Percentiles rank a stretch among this genome's conserved stretches.
These are phyloP conservation scores for Sebastolobus alascanus DNA, from an alignment of 2,797 vertebrate species.

Conservation along the genomic window DNA sequence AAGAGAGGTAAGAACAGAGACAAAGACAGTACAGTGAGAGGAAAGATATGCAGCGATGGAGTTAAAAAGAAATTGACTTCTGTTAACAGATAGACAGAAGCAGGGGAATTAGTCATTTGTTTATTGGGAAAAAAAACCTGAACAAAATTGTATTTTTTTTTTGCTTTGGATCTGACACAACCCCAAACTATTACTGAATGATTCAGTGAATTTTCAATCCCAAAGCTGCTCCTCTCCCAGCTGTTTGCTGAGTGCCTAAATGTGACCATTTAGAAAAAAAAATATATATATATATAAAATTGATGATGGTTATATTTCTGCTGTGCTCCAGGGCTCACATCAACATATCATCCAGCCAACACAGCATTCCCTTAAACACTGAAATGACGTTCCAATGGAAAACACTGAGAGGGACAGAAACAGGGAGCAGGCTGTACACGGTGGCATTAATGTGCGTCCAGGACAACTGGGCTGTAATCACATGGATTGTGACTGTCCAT, in stretches of 20 bases:
- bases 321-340: conserved; percentile 19
- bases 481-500: no score
- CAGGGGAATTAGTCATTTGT: no score
- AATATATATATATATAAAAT: not conserved
- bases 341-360: conserved; percentile 24
- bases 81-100: no score
- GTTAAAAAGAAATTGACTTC: not conserved
- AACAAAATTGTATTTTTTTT: no score
- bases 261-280: conserved; percentile 8
- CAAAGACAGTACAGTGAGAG: not conserved
- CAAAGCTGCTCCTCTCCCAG: not conserved
- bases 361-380: not conserved
- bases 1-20: conserved; percentile 1
- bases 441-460: not conserved
- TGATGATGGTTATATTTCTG: conserved; percentile 38
- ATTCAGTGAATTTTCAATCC: not conserved
- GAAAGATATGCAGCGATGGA: not conserved
- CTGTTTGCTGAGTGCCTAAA: conserved; percentile 7
- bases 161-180: not conserved
- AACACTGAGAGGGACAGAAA: conserved; percentile 3
- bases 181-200: not conserved
- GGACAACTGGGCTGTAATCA: not conserved
- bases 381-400: not conserved
- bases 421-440: not conserved
- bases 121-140: not conserved